phyloP scores from a whole-genome alignment of 2,113 vertebrate genomes.

The Bubo scandiacus region DNA sequence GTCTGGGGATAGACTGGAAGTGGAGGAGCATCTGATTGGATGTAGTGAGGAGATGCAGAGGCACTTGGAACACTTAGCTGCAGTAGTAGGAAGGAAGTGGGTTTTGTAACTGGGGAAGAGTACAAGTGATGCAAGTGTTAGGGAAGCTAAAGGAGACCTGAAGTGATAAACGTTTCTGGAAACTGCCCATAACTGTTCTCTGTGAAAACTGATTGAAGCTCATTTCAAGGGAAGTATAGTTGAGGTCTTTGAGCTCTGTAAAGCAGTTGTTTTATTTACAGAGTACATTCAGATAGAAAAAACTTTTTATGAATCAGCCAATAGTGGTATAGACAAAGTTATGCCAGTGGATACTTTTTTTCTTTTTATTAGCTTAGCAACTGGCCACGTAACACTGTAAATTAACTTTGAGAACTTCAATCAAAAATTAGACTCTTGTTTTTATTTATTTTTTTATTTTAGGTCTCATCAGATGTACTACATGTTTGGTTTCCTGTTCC shows the following conservation, averaged over 20 bases:
- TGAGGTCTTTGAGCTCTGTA: background rate
- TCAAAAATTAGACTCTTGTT: background rate
- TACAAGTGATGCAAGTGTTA: background rate
- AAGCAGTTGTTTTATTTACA: background rate
- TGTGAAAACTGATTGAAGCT: background rate
- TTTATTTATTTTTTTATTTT: conserved; percentile 20
- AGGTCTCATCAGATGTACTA: conserved; percentile 96
- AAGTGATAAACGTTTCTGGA: background rate
- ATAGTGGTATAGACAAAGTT: background rate
- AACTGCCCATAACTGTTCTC: background rate
- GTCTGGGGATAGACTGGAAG: background rate
- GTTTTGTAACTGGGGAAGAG: background rate
- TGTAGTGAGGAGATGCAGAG: background rate
- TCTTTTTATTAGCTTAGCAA: background rate
- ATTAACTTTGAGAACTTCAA: background rate
- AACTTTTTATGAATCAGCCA: background rate
- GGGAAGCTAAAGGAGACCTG: background rate
- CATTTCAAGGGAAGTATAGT: background rate
- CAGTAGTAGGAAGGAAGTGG: background rate
- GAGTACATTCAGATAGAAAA: background rate
- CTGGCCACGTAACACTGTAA: background rate
- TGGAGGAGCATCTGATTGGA: background rate
- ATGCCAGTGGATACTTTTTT: background rate
- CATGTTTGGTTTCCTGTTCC: conserved; percentile 92
- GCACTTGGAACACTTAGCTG: background rate